Evolutionary conservation across 1,140 invertebrate genomes (phyloP), one percentile per base, ranked within the genome.

Genomic region (Megalopta genalis): DNA sequence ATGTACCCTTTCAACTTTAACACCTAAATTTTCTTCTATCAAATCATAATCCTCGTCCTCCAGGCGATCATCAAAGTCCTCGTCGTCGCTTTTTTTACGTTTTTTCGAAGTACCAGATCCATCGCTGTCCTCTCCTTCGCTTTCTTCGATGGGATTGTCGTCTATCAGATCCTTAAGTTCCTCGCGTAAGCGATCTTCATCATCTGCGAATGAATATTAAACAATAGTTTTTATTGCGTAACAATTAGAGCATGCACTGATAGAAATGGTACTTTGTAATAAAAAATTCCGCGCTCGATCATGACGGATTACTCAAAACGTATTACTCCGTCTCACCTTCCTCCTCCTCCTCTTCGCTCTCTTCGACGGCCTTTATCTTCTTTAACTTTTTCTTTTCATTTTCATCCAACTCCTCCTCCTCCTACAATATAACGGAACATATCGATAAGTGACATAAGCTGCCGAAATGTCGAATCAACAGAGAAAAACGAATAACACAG

Each of bases 1-100:
- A 66, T 32, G 37, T 75, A 86, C 83, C 89, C 97, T 95, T 92
- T 97, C 96, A 80, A 99, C 96, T 95, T 99, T 98, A n/a, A 98
- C 96, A 81, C 99, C 99, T 84, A 99, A 95, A 95, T 99, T 99
- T 92, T 99, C 99, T 90, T 99, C 98, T 85, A 99, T 95, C 10
- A 99, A 94, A 93, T 99, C 99, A 91, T 98, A 99, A 94, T 99
- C 99, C 90, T 99, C 99, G 92, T 99, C 99, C 92, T 99, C 98
- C 2, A 99, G 93, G 65, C 98, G 95, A 93, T 99, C 98, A 93
- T 98, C 97, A 82, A 96, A 94, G 90, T 98, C 96, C 90, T 97
- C 96, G 84, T 96, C 95, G 83, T 95, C 94, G 83, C 96, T 96
- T 90, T 96, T 96, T 93, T 97, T 97, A 86, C 95, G 94, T 86